phyloP scores from a whole-genome alignment of 2,797 vertebrate genomes.

The Paedocypris micromegethes region DNA sequence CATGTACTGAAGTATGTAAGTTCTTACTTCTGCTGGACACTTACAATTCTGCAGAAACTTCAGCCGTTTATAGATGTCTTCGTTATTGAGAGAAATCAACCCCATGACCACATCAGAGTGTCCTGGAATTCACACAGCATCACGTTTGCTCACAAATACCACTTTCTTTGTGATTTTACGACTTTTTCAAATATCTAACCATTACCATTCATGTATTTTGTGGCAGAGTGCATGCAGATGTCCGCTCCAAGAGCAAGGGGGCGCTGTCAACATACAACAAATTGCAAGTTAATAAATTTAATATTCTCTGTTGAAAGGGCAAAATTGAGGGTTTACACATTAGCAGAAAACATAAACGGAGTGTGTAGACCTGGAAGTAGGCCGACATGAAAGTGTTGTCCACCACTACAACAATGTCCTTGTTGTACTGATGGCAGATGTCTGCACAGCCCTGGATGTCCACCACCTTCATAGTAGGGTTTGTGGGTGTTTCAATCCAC shows the following conservation, averaged over 20 bases:
- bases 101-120: slow-evolving; percentile 94
- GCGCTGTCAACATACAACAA: slow-evolving; percentile 65
- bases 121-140: slow-evolving; percentile 61
- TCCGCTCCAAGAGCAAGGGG: slow-evolving; percentile 88
- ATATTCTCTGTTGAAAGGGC: not conserved
- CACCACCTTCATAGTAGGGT: slow-evolving; percentile 82
- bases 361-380: slow-evolving; percentile 82
- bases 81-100: slow-evolving; percentile 76
- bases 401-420: slow-evolving; percentile 79
- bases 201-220: slow-evolving; percentile 94
- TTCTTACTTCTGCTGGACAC: slow-evolving; percentile 44
- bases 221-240: slow-evolving; percentile 90
- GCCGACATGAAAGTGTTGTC: slow-evolving; percentile 97
- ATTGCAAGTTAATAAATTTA: slow-evolving; percentile 8
- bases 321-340: no score
- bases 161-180: not conserved
- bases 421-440: slow-evolving; percentile 63
- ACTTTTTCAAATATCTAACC: not conserved
- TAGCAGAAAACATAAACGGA: not conserved
- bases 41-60: slow-evolving; percentile 87
- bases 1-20: no score
- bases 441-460: slow-evolving; percentile 82
- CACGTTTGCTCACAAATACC: not conserved
- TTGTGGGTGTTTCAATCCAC: slow-evolving; percentile 91
- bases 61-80: slow-evolving; percentile 73